Conservation (phyloP, 2,797 vertebrate species). For the Oreochromis grahami region DNA sequence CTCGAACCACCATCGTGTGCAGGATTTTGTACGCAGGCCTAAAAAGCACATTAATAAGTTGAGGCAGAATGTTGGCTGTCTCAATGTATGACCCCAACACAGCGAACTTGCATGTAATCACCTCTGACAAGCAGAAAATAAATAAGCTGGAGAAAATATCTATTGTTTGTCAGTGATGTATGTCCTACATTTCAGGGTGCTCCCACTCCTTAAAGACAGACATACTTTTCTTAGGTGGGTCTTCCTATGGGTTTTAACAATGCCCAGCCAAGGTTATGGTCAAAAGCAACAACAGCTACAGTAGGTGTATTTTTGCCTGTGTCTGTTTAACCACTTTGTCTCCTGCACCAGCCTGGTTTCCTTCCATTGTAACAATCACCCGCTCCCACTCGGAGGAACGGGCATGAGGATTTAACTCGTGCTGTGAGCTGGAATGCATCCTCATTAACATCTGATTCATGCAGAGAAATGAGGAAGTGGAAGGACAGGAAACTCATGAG, state of each 20-base stretch:
- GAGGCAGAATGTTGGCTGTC: background rate
- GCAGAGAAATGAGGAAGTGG: constrained; percentile 32
- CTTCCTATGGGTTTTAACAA: constrained; percentile 62
- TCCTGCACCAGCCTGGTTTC: constrained; percentile 44
- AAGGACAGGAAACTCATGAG: constrained; percentile 25
- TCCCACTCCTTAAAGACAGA: constrained; percentile 53
- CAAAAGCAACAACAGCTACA: background rate
- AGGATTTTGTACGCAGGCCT: no score
- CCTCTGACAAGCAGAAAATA: constrained; percentile 12
- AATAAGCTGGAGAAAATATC: constrained; percentile 11
- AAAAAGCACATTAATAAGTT: background rate
- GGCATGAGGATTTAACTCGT: constrained; percentile 38
- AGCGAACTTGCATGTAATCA: background rate
- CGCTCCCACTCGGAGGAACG: background rate
- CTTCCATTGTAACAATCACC: constrained; percentile 53
- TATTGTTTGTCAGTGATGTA: constrained; percentile 15
- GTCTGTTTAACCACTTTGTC: constrained; percentile 10
- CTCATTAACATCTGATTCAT: constrained; percentile 44
- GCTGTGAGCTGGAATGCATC: constrained; percentile 32
- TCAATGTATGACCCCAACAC: background rate
- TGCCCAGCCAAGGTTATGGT: constrained; percentile 21
- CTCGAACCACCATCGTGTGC: background rate
- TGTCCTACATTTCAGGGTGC: constrained; percentile 9
- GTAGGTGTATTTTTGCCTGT: constrained; percentile 16
- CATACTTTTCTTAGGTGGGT: constrained; percentile 70